Conservation (phyloP, 1,140 invertebrate species). For the Orussus abietinus region DNA sequence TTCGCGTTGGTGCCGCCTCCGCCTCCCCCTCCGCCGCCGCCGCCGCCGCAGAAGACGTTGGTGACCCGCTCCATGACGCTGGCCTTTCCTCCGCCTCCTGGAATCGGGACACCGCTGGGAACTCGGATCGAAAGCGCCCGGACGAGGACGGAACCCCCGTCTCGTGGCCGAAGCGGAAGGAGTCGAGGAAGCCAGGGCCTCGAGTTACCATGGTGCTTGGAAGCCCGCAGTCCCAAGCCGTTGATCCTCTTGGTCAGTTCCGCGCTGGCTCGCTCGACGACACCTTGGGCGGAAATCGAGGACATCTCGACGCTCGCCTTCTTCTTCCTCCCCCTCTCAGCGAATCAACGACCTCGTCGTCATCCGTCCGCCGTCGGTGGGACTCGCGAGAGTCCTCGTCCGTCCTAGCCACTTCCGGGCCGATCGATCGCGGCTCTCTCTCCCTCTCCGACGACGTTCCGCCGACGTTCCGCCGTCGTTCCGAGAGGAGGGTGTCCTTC, state of each 20-base stretch:
- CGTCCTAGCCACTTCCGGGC: neutral
- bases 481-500: constrained; percentile 1
- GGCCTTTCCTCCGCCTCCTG: constrained; percentile 54
- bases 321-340: too few relatives aligned
- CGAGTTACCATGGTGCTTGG: constrained; percentile 57
- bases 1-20: constrained; percentile 46
- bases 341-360: constrained; percentile 16
- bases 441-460: constrained; percentile 5
- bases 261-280: constrained; percentile 82
- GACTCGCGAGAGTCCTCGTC: neutral
- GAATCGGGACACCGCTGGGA: constrained; percentile 10
- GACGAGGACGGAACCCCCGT: too few relatives aligned
- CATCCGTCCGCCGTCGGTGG: constrained; percentile 3
- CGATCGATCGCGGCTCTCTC: neutral
- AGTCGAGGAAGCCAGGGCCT: too few relatives aligned
- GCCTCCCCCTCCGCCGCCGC: constrained; percentile 60
- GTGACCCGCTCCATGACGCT: constrained; percentile 82
- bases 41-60: constrained; percentile 72
- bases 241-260: constrained; percentile 84
- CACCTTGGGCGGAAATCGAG: constrained; percentile 71
- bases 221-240: constrained; percentile 70
- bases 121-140: too few relatives aligned
- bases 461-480: constrained; percentile 7
- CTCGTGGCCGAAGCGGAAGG: too few relatives aligned
- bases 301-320: constrained; percentile 37